Conservation (phyloP, 2,888 invertebrate genomes). For the Nomada ruficornis region DNA sequence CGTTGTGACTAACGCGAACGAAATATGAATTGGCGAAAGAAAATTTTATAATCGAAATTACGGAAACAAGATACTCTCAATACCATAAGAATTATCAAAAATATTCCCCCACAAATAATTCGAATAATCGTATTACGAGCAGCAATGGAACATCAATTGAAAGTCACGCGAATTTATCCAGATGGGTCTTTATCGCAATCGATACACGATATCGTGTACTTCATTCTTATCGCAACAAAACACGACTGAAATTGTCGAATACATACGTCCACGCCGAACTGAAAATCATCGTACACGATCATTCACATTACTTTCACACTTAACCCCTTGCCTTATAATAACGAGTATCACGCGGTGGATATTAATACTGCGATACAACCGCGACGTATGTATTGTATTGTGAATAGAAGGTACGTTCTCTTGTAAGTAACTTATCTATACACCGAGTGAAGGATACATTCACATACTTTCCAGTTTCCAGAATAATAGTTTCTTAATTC, state of each 20-base stretch:
- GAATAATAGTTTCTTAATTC: too few species aligned
- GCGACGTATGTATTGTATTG: too few species aligned
- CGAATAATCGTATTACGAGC: slow-evolving; percentile 3
- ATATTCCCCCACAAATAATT: background rate
- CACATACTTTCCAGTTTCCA: too few species aligned
- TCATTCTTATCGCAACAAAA: slow-evolving; percentile 28
- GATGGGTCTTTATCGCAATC: slow-evolving; percentile 36
- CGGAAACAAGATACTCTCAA: too few species aligned
- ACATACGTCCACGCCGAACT: background rate
- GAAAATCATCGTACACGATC: slow-evolving; percentile 2
- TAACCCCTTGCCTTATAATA: slow-evolving; percentile 9
- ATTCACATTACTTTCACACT: slow-evolving; percentile 15
- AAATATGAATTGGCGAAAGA: too few species aligned
- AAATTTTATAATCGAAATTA: too few species aligned
- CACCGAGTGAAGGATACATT: too few species aligned
- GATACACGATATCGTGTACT: slow-evolving; percentile 14
- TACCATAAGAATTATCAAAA: background rate
- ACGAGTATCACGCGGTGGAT: background rate
- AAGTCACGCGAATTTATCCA: slow-evolving; percentile 12
- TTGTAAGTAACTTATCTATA: too few species aligned
- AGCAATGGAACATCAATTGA: slow-evolving; percentile 13
- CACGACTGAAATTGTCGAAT: slow-evolving; percentile 8
- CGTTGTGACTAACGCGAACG: too few species aligned
- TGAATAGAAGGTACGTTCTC: too few species aligned
- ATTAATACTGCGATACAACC: too few species aligned